Evolutionary conservation across 1,140 invertebrate species (phyloP).

Genomic region (Zaprionus ghesquierei): DNA sequence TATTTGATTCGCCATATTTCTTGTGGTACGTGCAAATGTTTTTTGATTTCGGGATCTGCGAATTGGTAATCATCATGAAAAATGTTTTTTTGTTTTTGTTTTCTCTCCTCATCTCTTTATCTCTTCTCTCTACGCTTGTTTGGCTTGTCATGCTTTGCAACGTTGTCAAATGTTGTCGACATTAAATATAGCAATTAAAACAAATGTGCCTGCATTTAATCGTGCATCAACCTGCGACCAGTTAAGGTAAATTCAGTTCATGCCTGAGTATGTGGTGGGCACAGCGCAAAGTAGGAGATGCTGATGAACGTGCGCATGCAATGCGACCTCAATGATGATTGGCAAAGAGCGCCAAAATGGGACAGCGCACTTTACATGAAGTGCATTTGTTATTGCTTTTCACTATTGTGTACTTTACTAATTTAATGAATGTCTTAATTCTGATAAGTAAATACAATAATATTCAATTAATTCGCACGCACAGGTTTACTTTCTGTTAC

Average conservation of each 20-base stretch:
- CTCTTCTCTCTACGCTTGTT: conserved; percentile 37
- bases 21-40: conserved; percentile 57
- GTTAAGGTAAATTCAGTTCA: conserved; percentile 8
- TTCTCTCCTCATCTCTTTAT: conserved; percentile 6
- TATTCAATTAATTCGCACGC: not conserved
- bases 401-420: not conserved
- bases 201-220: conserved; percentile 49
- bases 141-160: conserved; percentile 43
- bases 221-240: conserved; percentile 61
- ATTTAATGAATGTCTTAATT: not conserved
- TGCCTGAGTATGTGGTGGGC: conserved; percentile 47
- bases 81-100: conserved; percentile 36
- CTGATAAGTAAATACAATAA: not conserved
- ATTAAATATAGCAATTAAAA: conserved; percentile 77
- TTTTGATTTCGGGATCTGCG: conserved; percentile 45
- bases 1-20: conserved; percentile 80
- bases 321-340: not conserved
- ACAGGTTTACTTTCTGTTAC: not conserved
- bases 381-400: not conserved
- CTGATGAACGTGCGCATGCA: not conserved
- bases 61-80: conserved; percentile 70
- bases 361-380: not conserved
- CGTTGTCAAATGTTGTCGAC: conserved; percentile 73
- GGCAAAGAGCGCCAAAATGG: not conserved
- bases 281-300: conserved; percentile 28